A percentile compares a stretch with the other conserved stretches of the same genome.
Conservation (phyloP, 1,140 invertebrate genomes). For the Drosophila nigrodunni region DNA sequence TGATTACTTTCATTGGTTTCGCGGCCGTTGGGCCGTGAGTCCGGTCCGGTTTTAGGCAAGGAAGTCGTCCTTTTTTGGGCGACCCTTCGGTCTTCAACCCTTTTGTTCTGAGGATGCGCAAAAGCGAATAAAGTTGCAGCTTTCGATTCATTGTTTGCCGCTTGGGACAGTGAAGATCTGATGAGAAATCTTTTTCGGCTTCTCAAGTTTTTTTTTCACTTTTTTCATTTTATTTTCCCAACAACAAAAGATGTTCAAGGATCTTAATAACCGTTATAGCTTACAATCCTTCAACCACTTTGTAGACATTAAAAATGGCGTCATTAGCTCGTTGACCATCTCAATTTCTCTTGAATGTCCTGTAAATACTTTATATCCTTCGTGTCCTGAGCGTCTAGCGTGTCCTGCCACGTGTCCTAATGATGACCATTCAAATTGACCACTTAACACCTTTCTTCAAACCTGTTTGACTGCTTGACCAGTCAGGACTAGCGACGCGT, state of each 20-base stretch:
- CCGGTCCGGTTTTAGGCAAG: conserved; percentile 70
- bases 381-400: background rate
- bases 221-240: conserved; percentile 3
- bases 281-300: conserved; percentile 21
- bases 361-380: background rate
- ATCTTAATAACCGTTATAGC: conserved; percentile 70
- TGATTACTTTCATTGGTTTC: conserved; percentile 69
- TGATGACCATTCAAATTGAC: conserved; percentile 49
- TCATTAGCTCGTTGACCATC: conserved; percentile 46
- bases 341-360: conserved; percentile 41
- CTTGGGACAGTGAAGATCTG: conserved; percentile 43
- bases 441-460: conserved; percentile 40
- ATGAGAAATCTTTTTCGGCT: conserved; percentile 57
- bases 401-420: conserved; percentile 52
- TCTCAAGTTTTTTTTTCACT: conserved; percentile 52
- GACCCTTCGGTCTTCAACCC: conserved; percentile 66
- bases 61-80: conserved; percentile 48
- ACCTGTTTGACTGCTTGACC: conserved; percentile 69
- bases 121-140: conserved; percentile 75
- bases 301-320: conserved; percentile 19
- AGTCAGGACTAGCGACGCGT: conserved; percentile 15
- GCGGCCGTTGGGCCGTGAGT: conserved; percentile 58
- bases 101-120: conserved; percentile 74
- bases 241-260: conserved; percentile 20
- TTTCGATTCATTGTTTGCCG: conserved; percentile 55